Percentiles rank a stretch among this genome's conserved stretches.
These are phyloP conservation scores for Megaceryle torquata DNA, from an alignment of 2,113 vertebrate genomes.

Conservation along the genomic window DNA sequence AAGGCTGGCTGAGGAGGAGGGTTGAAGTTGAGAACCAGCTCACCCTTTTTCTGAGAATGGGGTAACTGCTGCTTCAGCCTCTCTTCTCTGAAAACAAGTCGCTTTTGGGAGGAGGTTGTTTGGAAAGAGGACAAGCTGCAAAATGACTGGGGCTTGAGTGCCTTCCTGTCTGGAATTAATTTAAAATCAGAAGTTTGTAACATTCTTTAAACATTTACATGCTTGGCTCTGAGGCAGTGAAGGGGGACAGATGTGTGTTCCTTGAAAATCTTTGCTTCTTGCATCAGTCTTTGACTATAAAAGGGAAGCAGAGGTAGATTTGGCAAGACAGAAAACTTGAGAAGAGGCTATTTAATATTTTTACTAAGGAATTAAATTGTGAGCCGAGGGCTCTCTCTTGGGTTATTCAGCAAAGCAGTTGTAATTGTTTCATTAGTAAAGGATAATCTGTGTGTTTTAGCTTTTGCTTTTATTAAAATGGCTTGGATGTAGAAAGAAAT, in stretches of 20 bases:
- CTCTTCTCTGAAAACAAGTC: neutral
- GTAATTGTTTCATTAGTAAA: neutral
- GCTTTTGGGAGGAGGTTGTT: neutral
- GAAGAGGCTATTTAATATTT: neutral
- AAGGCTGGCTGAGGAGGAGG: neutral
- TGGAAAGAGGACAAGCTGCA: neutral
- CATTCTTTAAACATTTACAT: neutral
- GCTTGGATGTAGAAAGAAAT: neutral
- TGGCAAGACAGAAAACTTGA: neutral
- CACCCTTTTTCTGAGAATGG: neutral
- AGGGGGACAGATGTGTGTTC: neutral
- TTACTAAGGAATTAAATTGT: neutral
- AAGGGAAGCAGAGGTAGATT: neutral
- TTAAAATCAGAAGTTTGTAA: neutral
- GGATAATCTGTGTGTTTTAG: neutral
- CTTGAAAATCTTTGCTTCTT: neutral
- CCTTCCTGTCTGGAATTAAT: neutral
- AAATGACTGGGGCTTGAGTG: neutral
- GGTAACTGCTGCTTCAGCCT: neutral
- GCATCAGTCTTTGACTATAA: neutral
- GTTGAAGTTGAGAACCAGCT: neutral
- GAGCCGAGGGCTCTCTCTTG: neutral
- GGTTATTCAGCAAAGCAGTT: neutral
- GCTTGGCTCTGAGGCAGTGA: neutral
- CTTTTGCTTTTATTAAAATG: neutral